Conservation (phyloP, 2,888 invertebrate genomes). For the Smittia sp. region DNA sequence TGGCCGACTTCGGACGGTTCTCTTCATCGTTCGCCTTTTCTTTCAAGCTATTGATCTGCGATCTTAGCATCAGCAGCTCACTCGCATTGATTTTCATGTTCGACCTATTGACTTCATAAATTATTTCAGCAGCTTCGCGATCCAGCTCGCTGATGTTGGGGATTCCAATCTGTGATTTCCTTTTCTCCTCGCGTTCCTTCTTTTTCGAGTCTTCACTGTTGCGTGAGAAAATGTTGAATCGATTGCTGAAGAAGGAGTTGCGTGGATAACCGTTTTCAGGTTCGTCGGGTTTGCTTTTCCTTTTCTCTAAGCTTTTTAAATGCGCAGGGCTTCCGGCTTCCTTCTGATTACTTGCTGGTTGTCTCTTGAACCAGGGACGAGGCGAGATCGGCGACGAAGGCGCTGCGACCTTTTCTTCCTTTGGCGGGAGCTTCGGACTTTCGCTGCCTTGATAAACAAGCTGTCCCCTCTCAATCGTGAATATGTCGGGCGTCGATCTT, state of each 20-base stretch:
- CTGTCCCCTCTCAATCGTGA: constrained; percentile 48
- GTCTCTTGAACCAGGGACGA: constrained; percentile 66
- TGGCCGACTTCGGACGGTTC: constrained; percentile 48
- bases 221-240: constrained; percentile 43
- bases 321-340: constrained; percentile 45
- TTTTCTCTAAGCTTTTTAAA: constrained; percentile 46
- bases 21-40: constrained; percentile 43
- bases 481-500: constrained; percentile 45
- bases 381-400: constrained; percentile 56
- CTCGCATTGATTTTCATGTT: constrained; percentile 45
- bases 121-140: constrained; percentile 72
- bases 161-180: constrained; percentile 60
- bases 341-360: constrained; percentile 47
- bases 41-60: not conserved
- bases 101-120: constrained; percentile 52
- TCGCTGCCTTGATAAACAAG: constrained; percentile 43
- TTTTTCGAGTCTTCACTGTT: constrained; percentile 44
- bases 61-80: not conserved
- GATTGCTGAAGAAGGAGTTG: constrained; percentile 54
- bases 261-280: constrained; percentile 59
- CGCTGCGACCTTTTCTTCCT: constrained; percentile 43
- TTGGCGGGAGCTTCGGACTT: constrained; percentile 41
- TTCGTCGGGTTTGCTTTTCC: constrained; percentile 52
- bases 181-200: constrained; percentile 51
- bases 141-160: constrained; percentile 78